Evolutionary conservation across 2,113 vertebrate species (phyloP).

Genomic region (Thryonomys swinderianus): DNA sequence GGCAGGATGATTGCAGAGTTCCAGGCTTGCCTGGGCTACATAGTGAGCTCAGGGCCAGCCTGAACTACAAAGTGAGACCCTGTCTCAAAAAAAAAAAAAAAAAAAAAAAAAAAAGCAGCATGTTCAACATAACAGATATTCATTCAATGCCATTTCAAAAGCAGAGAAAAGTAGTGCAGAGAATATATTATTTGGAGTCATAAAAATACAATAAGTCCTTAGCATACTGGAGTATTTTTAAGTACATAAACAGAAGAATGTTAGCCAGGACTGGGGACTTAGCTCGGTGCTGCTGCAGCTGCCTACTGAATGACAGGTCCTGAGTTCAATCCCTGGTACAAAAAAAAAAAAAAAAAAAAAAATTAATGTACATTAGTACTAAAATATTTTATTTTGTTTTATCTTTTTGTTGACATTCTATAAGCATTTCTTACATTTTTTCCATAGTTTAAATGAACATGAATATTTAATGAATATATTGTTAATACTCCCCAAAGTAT

Average conservation of each 20-base stretch:
- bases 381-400: constrained; percentile 7
- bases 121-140: neutral
- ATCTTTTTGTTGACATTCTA: neutral
- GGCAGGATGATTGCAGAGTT: too few species aligned
- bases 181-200: neutral
- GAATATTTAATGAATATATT: neutral
- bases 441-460: neutral
- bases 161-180: neutral
- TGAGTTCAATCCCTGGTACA: too few species aligned
- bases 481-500: neutral
- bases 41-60: too few species aligned
- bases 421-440: neutral
- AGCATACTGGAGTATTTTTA: neutral
- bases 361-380: neutral
- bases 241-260: neutral
- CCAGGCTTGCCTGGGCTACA: too few species aligned
- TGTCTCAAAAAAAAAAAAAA: too few species aligned
- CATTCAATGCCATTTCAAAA: neutral
- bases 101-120: neutral
- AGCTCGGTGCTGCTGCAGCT: too few species aligned
- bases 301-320: too few species aligned
- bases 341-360: too few species aligned
- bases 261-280: neutral
- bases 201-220: constrained; percentile 6
- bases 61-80: too few species aligned